Evolutionary conservation across 2,888 invertebrate genomes (phyloP), one percentile per base, ranked within the genome.

Genomic region (Melinopterus prodromus): DNA sequence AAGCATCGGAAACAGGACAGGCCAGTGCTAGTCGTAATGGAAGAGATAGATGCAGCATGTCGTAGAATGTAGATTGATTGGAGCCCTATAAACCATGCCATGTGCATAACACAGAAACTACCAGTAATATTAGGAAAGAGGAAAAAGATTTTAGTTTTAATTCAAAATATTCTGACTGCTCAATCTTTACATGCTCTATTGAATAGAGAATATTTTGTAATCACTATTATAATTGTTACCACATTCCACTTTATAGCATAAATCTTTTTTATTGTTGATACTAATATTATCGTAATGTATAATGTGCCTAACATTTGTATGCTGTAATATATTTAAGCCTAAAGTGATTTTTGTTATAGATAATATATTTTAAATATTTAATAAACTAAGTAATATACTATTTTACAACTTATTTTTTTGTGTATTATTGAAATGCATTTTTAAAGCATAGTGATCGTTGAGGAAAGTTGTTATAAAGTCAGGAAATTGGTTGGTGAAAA

Each of bases 401-500:
- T 15, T 74, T 74, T 74, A 74, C 35, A 74, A 35, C 12, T 74
- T 74, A 6, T 35, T 74, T 36, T 7, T 74, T 74, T n/a, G 6
- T 35, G 74, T 35, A 15, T 74, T 35, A 36, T 74, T 35, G 36
- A 36, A 74, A 36, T 74, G n/a, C 74, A 74, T 74, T 74, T 74
- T n/a, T 26, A 93, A 92, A 89, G 92, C 91, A 87, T 92, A 92
- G 86, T 90, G 90, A 81, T 93, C 92, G 83, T 92, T 93, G 0
- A 93, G 87, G 85, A 91, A 93, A 15, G 90, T 92, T 0, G 94
- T 94, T 77, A 94, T 92, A 86, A 93, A 94, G 82, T 94, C 93
- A 0, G 93, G 93, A 16, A 93, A 92, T 77, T 92, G 90, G 75
- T 91, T 88, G 71, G 90, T 88, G 0, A 92, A 90, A 79, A 94